Percentiles rank a stretch among this genome's conserved stretches.
Conservation (phyloP, 92 coral and sea anemone species). For the Virgularia gustaviana region DNA sequence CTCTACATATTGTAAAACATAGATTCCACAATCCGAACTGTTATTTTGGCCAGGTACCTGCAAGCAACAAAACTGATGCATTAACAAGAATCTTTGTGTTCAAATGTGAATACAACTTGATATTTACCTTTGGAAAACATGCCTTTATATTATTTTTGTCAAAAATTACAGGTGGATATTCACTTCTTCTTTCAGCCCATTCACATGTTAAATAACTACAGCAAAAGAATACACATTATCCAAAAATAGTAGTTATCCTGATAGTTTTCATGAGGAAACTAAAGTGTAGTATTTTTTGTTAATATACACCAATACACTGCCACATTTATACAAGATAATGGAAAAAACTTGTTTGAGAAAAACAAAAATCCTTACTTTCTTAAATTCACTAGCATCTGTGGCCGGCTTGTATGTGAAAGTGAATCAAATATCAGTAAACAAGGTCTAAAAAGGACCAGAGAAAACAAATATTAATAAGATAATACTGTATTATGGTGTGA, state of each 20-base stretch:
- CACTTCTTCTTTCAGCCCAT: slow-evolving; percentile 64
- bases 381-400: slow-evolving; percentile 55
- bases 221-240: not conserved
- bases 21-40: slow-evolving; percentile 84
- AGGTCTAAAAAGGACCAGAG: slow-evolving; percentile 58
- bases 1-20: slow-evolving; percentile 78
- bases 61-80: not conserved
- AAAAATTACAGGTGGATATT: slow-evolving; percentile 50
- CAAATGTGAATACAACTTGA: not conserved
- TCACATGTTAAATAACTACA: slow-evolving; percentile 73
- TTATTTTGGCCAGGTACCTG: slow-evolving; percentile 86
- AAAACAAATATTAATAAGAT: not conserved
- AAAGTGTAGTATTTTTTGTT: too few species aligned
- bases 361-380: slow-evolving; percentile 62
- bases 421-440: slow-evolving; percentile 85
- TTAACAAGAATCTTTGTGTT: not conserved
- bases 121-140: slow-evolving; percentile 70
- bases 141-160: slow-evolving; percentile 64
- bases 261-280: too few species aligned
- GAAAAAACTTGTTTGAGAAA: not conserved
- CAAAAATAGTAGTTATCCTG: too few species aligned
- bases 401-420: slow-evolving; percentile 56
- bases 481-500: not conserved
- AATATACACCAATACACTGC: too few species aligned
- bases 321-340: not conserved